A percentile compares a stretch with the other conserved stretches of the same genome.
Evolutionary conservation across 2,888 invertebrate species (phyloP).

Genomic region (Mesorhabditis belari): DNA sequence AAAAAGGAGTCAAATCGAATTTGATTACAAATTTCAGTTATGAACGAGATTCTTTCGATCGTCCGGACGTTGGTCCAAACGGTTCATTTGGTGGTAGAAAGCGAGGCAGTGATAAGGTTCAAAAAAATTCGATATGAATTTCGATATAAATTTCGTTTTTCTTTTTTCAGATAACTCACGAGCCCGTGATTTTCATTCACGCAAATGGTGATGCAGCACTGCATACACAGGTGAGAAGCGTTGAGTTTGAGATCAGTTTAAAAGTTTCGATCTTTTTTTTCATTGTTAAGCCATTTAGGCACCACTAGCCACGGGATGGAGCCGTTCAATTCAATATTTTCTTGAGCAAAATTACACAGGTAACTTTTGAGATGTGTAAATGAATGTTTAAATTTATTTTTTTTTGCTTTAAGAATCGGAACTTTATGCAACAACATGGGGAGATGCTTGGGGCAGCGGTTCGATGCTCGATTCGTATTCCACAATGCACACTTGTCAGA

Average conservation of each 20-base stretch:
- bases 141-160: background rate
- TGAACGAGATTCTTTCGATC: slow-evolving; percentile 44
- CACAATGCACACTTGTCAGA: slow-evolving; percentile 50
- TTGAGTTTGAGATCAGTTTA: background rate
- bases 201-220: slow-evolving; percentile 50
- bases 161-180: slow-evolving; percentile 27
- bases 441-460: slow-evolving; percentile 42
- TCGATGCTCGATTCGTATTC: slow-evolving; percentile 35
- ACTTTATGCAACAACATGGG: slow-evolving; percentile 50
- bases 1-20: background rate
- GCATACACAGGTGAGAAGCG: slow-evolving; percentile 44
- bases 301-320: slow-evolving; percentile 31
- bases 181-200: slow-evolving; percentile 50
- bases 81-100: slow-evolving; percentile 50
- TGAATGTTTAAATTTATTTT: too few relatives aligned
- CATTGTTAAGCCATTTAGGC: background rate
- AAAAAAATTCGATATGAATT: background rate
- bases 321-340: slow-evolving; percentile 45
- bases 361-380: background rate
- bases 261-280: too few relatives aligned
- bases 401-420: slow-evolving; percentile 26
- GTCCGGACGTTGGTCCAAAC: slow-evolving; percentile 50
- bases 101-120: slow-evolving; percentile 28
- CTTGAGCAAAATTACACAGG: slow-evolving; percentile 49
- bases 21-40: slow-evolving; percentile 13